Base-by-base conservation (phyloP, 2,888 invertebrate species). In the Leucozona laternaria region DNA sequence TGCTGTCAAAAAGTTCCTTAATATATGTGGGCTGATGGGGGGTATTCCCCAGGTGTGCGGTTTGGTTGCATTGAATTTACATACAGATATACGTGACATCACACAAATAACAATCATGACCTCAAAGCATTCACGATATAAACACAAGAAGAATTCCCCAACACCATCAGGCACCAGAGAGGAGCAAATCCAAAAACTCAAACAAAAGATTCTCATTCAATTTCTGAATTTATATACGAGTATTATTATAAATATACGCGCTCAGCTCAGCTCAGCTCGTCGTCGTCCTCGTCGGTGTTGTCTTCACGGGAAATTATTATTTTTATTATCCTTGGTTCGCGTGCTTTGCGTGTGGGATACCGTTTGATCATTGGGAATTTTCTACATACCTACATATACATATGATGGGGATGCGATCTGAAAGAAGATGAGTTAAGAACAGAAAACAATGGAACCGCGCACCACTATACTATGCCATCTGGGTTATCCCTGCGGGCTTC, bases 141-240 rank as follows among this genome's bases (percentile, higher is more conserved):
- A 25, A 43, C 25, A 28, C 17, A 31, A 34, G 53, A 34, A 45
- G 17, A 53, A 55, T 70, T 64, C 75, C 73, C 37, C 6, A 17
- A 55, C 22, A 45, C 20, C 20, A 37, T 7, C 6, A 37, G 53
- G 48, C 66, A 31, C 15, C 4, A 10, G 0, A 22, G 7, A 34
- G 20, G 6, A 7, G 11, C 34, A 34, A 66, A 34, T 48, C 58
- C 55, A 40, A 22, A 60, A 76, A 84, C 76, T 72, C 79, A 84
- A 79, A 84, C 84, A 84, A 84, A 84, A 84, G 84, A 84, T 79
- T 79, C 71, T 76, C 83, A 79, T 84, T 84, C 79, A 79, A 79
- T 84, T 84, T 75, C 79, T 13, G 40, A 78, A 82, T 78, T 45
- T 60, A 34, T 71, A 79, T 73, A 22, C 2, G 22, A n/a, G 22